Conservation (phyloP, 2,113 vertebrate genomes). For the Eleginops maclovinus region DNA sequence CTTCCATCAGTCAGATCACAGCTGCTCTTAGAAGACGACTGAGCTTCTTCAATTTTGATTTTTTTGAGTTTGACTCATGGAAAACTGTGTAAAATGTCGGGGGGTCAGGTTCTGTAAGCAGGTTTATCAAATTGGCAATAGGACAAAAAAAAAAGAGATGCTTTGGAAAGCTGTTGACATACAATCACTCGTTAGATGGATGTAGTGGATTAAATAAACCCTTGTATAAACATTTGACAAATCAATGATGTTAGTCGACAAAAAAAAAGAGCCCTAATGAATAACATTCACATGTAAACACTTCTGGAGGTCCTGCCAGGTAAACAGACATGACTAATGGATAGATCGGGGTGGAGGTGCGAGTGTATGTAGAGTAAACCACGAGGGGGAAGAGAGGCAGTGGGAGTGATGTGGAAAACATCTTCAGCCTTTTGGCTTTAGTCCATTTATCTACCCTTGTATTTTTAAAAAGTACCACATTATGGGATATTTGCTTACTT, state of each 20-base stretch:
- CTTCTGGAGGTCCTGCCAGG: conserved; percentile 30
- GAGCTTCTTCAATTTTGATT: conserved; percentile 39
- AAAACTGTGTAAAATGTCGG: conserved; percentile 42
- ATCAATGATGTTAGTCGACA: conserved; percentile 36
- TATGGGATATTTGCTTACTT: not conserved
- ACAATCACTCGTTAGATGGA: conserved; percentile 63
- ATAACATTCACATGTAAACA: conserved; percentile 78
- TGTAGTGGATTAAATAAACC: conserved; percentile 28
- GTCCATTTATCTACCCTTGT: not conserved
- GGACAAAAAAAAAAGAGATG: conserved; percentile 28
- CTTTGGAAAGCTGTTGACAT: conserved; percentile 60
- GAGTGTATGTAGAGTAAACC: conserved; percentile 41
- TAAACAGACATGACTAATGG: conserved; percentile 50
- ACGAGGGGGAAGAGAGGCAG: not conserved
- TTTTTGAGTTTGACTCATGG: conserved; percentile 44
- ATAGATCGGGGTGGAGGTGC: not conserved
- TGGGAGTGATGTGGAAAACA: conserved; percentile 1
- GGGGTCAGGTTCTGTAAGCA: conserved; percentile 10
- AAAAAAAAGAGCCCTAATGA: conserved; percentile 47
- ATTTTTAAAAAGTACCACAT: not conserved
- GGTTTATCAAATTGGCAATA: conserved; percentile 70
- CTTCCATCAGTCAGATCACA: conserved; percentile 56
- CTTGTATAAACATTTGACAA: conserved; percentile 49
- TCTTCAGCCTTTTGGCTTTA: not conserved
- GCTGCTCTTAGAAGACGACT: conserved; percentile 58